Percentiles rank a stretch among this genome's conserved stretches.
These are phyloP conservation scores for Thymallus thymallus DNA, from an alignment of 2,113 vertebrate species.

Conservation along the genomic window DNA sequence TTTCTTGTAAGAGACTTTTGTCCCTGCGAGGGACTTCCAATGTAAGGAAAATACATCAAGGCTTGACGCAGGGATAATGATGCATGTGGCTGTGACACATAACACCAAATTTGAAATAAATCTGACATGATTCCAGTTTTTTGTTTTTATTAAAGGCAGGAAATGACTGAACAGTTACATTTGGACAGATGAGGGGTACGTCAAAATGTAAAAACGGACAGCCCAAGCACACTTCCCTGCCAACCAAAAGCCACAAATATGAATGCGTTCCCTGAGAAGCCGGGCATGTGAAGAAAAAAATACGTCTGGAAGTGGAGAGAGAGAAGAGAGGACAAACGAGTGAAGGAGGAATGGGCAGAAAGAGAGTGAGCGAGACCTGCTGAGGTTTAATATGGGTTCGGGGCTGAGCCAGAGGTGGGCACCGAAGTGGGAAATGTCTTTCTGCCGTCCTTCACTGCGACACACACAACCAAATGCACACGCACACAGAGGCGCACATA, in stretches of 20 bases:
- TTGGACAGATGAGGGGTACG: conserved; percentile 60
- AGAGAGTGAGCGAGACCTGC: conserved; percentile 36
- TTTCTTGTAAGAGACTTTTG: not conserved
- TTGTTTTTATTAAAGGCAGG: conserved; percentile 35
- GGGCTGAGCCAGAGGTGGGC: conserved; percentile 42
- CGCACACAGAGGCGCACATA: conserved; percentile 4
- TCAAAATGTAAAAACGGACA: conserved; percentile 63
- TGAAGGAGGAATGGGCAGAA: not conserved
- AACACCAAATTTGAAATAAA: conserved; percentile 44
- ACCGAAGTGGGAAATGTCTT: conserved; percentile 30
- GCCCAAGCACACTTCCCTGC: conserved; percentile 65
- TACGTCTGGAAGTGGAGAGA: conserved; percentile 61
- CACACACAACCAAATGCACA: conserved; percentile 10
- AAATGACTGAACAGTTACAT: conserved; percentile 68
- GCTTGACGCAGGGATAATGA: not conserved
- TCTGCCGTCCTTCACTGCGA: conserved; percentile 44
- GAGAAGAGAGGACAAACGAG: conserved; percentile 4
- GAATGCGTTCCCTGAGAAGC: conserved; percentile 74
- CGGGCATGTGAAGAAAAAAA: conserved; percentile 69
- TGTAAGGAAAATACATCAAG: not conserved
- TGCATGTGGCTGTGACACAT: conserved; percentile 23
- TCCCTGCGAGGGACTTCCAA: not conserved
- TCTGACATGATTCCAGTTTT: conserved; percentile 51
- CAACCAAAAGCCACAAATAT: conserved; percentile 76
- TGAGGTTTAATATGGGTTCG: conserved; percentile 73